A percentile compares a stretch with the other conserved stretches of the same genome.
phyloP scores from a whole-genome alignment of 2,113 vertebrate genomes.

The Saimiri boliviensis region DNA sequence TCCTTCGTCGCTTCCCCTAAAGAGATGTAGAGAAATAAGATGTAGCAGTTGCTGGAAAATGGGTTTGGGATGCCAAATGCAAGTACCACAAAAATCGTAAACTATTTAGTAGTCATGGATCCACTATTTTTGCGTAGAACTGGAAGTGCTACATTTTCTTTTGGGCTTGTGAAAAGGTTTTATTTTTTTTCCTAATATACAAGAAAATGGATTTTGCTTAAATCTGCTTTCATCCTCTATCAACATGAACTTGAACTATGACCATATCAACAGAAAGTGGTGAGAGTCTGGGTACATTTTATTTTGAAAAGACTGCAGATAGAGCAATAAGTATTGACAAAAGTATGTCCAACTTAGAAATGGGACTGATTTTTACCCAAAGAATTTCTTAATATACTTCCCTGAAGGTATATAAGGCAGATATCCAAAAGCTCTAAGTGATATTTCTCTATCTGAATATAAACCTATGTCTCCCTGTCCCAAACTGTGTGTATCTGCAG shows the following conservation, averaged over 20 bases:
- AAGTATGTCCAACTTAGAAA: not conserved
- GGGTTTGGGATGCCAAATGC: not conserved
- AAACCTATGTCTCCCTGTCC: not conserved
- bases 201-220: not conserved
- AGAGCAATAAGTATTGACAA: not conserved
- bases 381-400: not conserved
- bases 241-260: not conserved
- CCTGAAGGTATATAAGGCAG: not conserved
- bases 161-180: not conserved
- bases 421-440: not conserved
- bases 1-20: not conserved
- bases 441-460: not conserved
- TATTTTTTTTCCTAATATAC: not conserved
- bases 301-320: not conserved
- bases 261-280: not conserved
- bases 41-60: not conserved
- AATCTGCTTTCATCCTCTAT: not conserved
- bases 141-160: not conserved
- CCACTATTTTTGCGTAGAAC: not conserved
- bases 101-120: not conserved
- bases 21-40: not conserved
- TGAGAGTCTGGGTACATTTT: not conserved
- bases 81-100: not conserved
- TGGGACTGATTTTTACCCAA: not conserved
- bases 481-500: not conserved